Percentiles rank a stretch among this genome's conserved stretches.
phyloP scores from a whole-genome alignment of 2,113 vertebrate species.

The Indicator maculatus region DNA sequence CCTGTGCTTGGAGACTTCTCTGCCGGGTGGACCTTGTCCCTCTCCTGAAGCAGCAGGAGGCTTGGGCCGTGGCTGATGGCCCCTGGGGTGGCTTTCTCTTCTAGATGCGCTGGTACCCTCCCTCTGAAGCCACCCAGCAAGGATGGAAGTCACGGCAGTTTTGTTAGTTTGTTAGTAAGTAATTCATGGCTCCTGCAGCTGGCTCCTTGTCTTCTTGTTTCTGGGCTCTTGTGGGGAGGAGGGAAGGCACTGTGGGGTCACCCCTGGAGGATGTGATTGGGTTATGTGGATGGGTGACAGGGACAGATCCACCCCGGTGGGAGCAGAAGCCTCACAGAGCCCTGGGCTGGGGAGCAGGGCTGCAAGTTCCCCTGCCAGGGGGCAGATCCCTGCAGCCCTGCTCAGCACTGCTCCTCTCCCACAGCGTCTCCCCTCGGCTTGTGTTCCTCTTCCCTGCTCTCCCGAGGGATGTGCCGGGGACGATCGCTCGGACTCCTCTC shows the following conservation, averaged over 20 bases:
- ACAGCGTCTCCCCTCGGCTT: neutral
- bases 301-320: neutral
- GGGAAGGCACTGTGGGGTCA: neutral
- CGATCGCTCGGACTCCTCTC: neutral
- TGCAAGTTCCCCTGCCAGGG: fast-evolving
- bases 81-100: slow-evolving; percentile 57
- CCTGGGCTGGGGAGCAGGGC: neutral
- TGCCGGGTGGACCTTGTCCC: fast-evolving
- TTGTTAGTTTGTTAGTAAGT: slow-evolving; percentile 87
- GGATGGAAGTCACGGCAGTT: slow-evolving; percentile 98
- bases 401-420: neutral
- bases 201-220: neutral
- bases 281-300: neutral
- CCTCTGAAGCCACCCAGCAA: slow-evolving; percentile 91
- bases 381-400: fast-evolving
- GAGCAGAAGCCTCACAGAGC: neutral
- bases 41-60: neutral
- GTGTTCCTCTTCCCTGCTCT: slow-evolving; percentile 10
- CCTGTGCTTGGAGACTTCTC: neutral
- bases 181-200: neutral
- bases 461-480: slow-evolving; percentile 46
- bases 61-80: neutral
- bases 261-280: neutral
- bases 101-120: slow-evolving; percentile 98
- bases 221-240: neutral